Percentiles rank a stretch among this genome's conserved stretches.
phyloP scores from a whole-genome alignment of 2,888 invertebrate species.

The Micoletzkya japonica region DNA sequence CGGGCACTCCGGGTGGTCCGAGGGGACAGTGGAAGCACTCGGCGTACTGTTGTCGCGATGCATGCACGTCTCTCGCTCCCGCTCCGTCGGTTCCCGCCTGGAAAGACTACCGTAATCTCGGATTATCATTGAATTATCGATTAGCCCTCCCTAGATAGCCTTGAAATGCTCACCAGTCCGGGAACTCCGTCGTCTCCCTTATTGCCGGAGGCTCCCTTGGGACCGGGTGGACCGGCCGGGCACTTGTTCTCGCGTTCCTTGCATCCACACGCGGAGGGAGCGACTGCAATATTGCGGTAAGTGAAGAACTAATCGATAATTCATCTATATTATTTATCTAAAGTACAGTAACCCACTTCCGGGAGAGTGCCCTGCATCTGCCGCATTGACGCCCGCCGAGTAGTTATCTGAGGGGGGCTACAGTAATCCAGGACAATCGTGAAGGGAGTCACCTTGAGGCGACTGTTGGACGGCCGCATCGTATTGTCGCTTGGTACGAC shows the following conservation, averaged over 20 bases:
- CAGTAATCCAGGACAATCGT: not conserved
- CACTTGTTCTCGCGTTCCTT: constrained; percentile 31
- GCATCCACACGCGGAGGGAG: constrained; percentile 28
- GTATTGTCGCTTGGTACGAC: constrained; percentile 30
- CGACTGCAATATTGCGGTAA: not conserved
- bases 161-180: constrained; percentile 19
- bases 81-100: constrained; percentile 43
- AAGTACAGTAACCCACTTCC: constrained; percentile 1
- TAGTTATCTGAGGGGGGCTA: not conserved
- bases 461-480: constrained; percentile 35
- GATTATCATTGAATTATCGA: not conserved
- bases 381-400: not conserved
- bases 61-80: constrained; percentile 47
- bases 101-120: not conserved
- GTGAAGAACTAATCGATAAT: not conserved
- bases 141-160: not conserved
- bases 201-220: constrained; percentile 41
- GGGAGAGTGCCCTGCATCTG: constrained; percentile 9
- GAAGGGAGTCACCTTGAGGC: not conserved
- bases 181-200: constrained; percentile 52
- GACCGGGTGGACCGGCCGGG: constrained; percentile 46
- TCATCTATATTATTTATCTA: not conserved
- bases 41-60: constrained; percentile 53
- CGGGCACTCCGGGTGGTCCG: constrained; percentile 47
- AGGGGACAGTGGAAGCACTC: constrained; percentile 56